Evolutionary conservation across 2,888 invertebrate species (phyloP), one percentile per base, ranked within the genome.

Genomic region (Megastigmus dorsalis): DNA sequence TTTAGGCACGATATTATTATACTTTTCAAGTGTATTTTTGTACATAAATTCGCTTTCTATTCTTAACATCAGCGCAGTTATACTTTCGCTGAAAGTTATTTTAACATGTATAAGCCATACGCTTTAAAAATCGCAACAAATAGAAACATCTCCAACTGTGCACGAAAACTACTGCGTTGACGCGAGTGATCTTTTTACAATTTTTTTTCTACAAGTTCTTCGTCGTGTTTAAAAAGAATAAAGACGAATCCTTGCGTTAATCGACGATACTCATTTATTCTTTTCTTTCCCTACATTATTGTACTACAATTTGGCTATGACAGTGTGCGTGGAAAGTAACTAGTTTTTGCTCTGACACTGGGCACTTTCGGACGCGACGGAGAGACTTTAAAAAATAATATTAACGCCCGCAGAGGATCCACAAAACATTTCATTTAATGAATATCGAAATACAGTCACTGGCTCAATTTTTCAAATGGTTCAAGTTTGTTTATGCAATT

Each of bases 271-370:
- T 43, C 26, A 54, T 10, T 20, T 23, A 18, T 18, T 54, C 66
- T 72, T 70, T 72, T 54, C 54, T 55, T 72, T 66, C 75, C 57
- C 80, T 83, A 83, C 75, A 79, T 84, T 86, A 74, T 74, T 74
- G 86, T 86, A 85, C 85, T 85, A 86, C 78, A 83, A 85, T 86
- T 86, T 85, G 85, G 85, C 85, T 82, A 74, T 68, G 82, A 83
- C 80, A 80, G 79, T 83, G 79, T 79, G 74, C 79, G 63, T 60
- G 67, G 66, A 75, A 77, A 80, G 79, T 82, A 84, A 83, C 82
- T 84, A 82, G 76, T 79, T 80, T 55, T 72, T 77, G 74, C 66
- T 78, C 74, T 82, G 82, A 82, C 84, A 82, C 80, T 82, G 79
- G 79, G 77, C 81, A 80, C 74, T 75, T 62, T 54, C 41, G 28